Evolutionary conservation across 2,888 invertebrate genomes (phyloP).

Genomic region (Pycnomerus fuliginosus): DNA sequence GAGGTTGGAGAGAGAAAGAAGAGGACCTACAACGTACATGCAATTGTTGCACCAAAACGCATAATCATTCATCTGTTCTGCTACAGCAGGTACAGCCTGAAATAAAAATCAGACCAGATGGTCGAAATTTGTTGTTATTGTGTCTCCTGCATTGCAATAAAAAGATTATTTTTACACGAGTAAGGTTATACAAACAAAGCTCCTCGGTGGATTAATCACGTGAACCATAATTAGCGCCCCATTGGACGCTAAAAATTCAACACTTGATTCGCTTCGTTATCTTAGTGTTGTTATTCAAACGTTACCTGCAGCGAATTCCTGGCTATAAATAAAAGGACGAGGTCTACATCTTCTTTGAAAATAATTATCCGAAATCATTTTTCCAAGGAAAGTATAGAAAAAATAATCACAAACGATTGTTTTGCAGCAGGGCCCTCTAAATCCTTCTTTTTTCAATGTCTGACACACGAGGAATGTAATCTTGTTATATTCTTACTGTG

Average conservation of each 20-base stretch:
- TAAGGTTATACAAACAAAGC: constrained; percentile 1
- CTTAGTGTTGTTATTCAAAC: constrained; percentile 17
- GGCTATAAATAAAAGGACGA: constrained; percentile 20
- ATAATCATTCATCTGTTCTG: constrained; percentile 32
- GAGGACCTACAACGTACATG: constrained; percentile 23
- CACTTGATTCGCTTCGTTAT: constrained; percentile 13
- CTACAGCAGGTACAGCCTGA: constrained; percentile 26
- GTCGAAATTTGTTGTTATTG: constrained; percentile 21
- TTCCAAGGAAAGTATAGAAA: constrained; percentile 20
- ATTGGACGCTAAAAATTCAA: constrained; percentile 4
- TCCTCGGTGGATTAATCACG: too few species aligned
- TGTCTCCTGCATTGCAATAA: constrained; percentile 14
- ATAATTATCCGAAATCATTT: too few species aligned
- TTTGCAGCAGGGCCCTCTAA: constrained; percentile 38
- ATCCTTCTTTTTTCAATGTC: constrained; percentile 36
- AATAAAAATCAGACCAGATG: constrained; percentile 22
- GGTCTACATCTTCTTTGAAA: too few species aligned
- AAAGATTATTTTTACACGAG: constrained; percentile 16
- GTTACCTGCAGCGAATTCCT: constrained; percentile 21
- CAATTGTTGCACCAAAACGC: constrained; percentile 36
- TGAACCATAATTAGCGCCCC: constrained; percentile 9
- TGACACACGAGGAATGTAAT: constrained; percentile 40
- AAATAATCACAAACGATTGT: constrained; percentile 38
- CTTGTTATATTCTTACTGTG: constrained; percentile 40
- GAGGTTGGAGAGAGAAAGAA: constrained; percentile 5